These are phyloP conservation scores for Apostichopus californicus DNA, from an alignment of 35 echinoderm and acorn worm genomes.

Conservation along the genomic window DNA sequence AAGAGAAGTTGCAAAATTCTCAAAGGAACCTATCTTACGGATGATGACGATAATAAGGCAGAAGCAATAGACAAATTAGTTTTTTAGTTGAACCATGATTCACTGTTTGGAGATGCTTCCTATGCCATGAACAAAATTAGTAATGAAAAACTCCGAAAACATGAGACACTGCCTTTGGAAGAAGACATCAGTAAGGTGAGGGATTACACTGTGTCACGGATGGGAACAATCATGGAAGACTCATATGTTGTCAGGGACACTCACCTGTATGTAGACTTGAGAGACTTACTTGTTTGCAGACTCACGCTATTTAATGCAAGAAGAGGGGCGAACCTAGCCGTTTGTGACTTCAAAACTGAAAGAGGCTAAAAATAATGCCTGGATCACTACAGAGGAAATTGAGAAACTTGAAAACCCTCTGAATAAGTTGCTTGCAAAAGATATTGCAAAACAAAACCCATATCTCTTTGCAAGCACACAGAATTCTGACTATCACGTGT, in stretches of 20 bases:
- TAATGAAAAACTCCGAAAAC: conserved; percentile 47
- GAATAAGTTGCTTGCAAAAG: not conserved
- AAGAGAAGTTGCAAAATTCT: conserved; percentile 49
- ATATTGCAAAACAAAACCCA: not conserved
- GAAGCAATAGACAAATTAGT: conserved; percentile 51
- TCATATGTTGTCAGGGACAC: not conserved
- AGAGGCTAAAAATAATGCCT: conserved; percentile 37
- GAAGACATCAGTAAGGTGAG: conserved; percentile 57
- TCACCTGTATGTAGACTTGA: conserved; percentile 37
- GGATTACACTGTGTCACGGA: conserved; percentile 43
- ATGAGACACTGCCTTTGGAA: conserved; percentile 33
- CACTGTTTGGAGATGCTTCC: conserved; percentile 51
- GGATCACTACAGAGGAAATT: conserved; percentile 14
- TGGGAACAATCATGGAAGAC: conserved; percentile 1
- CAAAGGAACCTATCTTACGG: conserved; percentile 55
- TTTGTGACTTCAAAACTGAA: conserved; percentile 26
- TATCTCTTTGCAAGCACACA: conserved; percentile 41
- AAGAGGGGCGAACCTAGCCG: conserved; percentile 59
- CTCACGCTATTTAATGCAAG: conserved; percentile 61
- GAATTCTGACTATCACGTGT: conserved; percentile 28
- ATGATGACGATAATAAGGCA: conserved; percentile 26
- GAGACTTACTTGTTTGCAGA: conserved; percentile 32
- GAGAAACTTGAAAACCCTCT: not conserved
- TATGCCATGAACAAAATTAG: conserved; percentile 46
- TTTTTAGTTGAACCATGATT: conserved; percentile 51